A percentile compares a stretch with the other conserved stretches of the same genome.
These are phyloP conservation scores for Gnathonemus echidnorhynchus DNA, from an alignment of 2,113 vertebrate genomes.

Conservation along the genomic window DNA sequence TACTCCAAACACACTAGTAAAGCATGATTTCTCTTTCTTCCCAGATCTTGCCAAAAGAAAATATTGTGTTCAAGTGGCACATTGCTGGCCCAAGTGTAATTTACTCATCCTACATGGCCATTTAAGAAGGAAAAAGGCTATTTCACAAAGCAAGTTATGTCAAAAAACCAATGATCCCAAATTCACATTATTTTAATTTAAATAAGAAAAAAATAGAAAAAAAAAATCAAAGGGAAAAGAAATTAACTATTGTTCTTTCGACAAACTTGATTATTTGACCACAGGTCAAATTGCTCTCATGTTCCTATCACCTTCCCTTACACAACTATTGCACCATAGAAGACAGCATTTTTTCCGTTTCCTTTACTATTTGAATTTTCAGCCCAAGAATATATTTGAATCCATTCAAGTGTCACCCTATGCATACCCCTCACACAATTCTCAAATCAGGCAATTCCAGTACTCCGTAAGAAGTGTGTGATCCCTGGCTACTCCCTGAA, in stretches of 20 bases:
- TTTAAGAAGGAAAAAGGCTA: background rate
- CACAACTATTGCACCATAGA: background rate
- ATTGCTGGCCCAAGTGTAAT: background rate
- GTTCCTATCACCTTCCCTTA: background rate
- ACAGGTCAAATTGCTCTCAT: background rate
- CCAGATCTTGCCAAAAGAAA: background rate
- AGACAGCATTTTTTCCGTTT: background rate
- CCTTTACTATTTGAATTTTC: background rate
- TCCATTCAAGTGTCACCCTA: background rate
- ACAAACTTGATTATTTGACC: background rate
- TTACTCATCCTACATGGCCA: background rate
- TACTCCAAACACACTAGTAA: background rate
- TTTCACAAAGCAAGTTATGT: background rate
- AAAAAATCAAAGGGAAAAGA: background rate
- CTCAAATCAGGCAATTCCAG: background rate
- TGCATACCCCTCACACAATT: background rate
- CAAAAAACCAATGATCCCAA: background rate
- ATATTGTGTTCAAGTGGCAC: background rate
- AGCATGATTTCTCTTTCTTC: background rate
- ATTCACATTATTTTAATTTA: background rate
- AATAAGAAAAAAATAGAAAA: background rate
- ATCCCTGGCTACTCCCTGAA: background rate
- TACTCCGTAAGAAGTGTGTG: background rate
- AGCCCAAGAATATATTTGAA: background rate
- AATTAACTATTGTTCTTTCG: background rate